A percentile compares a stretch with the other conserved stretches of the same genome.
Evolutionary conservation across 2,797 vertebrate genomes (phyloP).

Genomic region (Decapterus maruadsi): DNA sequence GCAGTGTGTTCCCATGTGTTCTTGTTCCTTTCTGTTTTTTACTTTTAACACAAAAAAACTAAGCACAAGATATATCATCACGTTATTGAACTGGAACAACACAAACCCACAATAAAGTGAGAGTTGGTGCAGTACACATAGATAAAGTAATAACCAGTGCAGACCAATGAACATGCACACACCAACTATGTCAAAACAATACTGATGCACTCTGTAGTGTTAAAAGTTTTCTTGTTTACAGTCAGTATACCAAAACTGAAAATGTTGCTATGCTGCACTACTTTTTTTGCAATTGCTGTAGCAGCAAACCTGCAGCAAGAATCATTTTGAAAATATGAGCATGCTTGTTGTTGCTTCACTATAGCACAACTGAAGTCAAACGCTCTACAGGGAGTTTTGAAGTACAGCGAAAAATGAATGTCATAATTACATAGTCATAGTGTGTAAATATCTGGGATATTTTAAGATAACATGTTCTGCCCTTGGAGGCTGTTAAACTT

Average conservation of each 20-base stretch:
- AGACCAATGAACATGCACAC: background rate
- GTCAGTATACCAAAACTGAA: background rate
- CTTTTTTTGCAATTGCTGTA: background rate
- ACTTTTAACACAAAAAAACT: constrained; percentile 1
- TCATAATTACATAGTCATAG: background rate
- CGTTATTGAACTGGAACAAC: background rate
- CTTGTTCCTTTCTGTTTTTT: background rate
- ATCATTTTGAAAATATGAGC: background rate
- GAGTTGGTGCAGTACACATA: background rate
- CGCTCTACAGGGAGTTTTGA: background rate
- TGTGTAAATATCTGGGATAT: background rate
- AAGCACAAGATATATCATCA: background rate
- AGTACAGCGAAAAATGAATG: background rate
- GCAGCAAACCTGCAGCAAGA: background rate
- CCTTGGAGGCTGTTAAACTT: background rate
- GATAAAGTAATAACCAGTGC: background rate
- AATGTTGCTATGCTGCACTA: background rate
- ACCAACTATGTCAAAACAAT: background rate
- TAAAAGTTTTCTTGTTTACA: background rate
- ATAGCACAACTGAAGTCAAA: background rate
- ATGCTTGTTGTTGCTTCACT: background rate
- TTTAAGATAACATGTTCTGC: background rate
- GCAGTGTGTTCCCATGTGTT: constrained; percentile 10
- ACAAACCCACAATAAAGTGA: background rate
- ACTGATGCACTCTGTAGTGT: background rate